Percentiles rank a stretch among this genome's conserved stretches.
phyloP scores from a whole-genome alignment of 2,888 invertebrate species.

The Drosophila setosimentum region DNA sequence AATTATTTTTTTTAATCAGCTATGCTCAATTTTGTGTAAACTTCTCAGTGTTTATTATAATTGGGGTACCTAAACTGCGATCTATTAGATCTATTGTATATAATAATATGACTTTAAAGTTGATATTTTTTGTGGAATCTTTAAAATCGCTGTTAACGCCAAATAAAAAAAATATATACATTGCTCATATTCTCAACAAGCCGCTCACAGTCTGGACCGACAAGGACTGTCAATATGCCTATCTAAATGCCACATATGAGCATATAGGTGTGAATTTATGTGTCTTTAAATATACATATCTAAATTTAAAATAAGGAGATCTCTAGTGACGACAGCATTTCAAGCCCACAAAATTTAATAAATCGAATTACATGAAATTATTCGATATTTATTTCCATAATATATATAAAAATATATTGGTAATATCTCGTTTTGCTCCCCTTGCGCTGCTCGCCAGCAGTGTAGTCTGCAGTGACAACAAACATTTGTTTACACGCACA shows the following conservation, averaged over 20 bases:
- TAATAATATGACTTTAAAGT: not conserved
- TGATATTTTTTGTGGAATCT: constrained; percentile 8
- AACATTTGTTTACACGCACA: not conserved
- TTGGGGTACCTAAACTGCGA: no score
- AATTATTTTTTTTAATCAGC: not conserved
- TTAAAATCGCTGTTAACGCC: not conserved
- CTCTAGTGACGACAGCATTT: not conserved
- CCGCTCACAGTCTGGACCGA: no score
- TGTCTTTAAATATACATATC: not conserved
- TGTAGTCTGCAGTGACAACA: not conserved
- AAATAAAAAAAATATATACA: not conserved
- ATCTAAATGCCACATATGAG: not conserved
- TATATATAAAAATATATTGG: no score
- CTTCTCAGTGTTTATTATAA: not conserved
- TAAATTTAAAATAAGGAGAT: not conserved
- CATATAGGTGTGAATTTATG: not conserved
- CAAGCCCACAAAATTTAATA: not conserved
- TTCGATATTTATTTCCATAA: not conserved
- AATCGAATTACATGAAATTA: not conserved
- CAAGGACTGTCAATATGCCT: not conserved
- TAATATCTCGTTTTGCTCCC: not conserved
- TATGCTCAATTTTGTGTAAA: not conserved
- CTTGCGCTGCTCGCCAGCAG: not conserved
- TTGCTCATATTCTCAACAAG: no score
- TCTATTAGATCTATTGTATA: no score